These are phyloP conservation scores for Dryocosmus kuriphilus DNA, from an alignment of 2,888 invertebrate species.

Conservation along the genomic window DNA sequence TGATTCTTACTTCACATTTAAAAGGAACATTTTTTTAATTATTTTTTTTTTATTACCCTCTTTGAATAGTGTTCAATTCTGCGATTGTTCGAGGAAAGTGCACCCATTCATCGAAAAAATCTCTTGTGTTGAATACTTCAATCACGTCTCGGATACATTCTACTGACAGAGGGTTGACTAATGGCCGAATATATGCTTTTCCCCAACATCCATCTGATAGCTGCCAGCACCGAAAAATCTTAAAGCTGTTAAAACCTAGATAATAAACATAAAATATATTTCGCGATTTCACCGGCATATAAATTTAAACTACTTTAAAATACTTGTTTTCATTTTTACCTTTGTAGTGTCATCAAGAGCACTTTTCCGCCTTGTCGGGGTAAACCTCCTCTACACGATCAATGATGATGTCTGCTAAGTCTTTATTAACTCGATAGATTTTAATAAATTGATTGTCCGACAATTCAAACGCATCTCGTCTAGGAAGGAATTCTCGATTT, in stretches of 20 bases:
- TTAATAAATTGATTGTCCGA: slow-evolving; percentile 28
- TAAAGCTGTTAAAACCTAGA: slow-evolving; percentile 45
- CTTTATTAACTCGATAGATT: slow-evolving; percentile 40
- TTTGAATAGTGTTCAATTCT: slow-evolving; percentile 34
- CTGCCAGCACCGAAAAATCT: slow-evolving; percentile 51
- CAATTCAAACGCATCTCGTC: not conserved
- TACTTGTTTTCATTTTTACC: slow-evolving; percentile 23
- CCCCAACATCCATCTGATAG: slow-evolving; percentile 48
- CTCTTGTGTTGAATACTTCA: slow-evolving; percentile 37
- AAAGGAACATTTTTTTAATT: not conserved
- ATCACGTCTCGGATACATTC: slow-evolving; percentile 40
- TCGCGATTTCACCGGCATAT: not conserved
- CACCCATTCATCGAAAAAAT: slow-evolving; percentile 38
- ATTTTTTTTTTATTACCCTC: slow-evolving; percentile 27
- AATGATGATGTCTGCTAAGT: slow-evolving; percentile 25
- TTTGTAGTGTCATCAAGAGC: slow-evolving; percentile 20
- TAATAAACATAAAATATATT: slow-evolving; percentile 1
- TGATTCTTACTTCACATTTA: not conserved
- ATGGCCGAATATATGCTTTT: slow-evolving; percentile 41
- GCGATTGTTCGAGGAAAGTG: slow-evolving; percentile 31
- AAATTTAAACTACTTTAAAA: not conserved
- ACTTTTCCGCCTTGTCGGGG: slow-evolving; percentile 14
- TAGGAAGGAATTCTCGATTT: not conserved
- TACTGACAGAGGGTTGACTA: slow-evolving; percentile 47
- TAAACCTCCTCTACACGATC: slow-evolving; percentile 27